phyloP scores from a whole-genome alignment of 2,888 invertebrate species.

The Euplexia lucipara region DNA sequence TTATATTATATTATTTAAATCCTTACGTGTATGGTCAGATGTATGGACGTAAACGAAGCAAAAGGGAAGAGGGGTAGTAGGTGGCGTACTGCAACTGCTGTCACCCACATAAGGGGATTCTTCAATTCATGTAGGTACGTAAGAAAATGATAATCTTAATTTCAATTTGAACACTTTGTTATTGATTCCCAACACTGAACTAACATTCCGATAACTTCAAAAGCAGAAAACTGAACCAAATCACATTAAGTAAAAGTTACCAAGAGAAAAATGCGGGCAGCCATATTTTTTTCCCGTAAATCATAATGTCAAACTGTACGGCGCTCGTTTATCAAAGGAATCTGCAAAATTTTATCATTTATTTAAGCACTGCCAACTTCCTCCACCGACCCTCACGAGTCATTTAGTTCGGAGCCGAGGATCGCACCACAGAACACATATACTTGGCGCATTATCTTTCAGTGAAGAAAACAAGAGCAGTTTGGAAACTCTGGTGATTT shows the following conservation, averaged over 20 bases:
- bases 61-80: too few relatives aligned
- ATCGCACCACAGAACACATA: neutral
- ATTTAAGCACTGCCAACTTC: conserved; percentile 38
- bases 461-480: neutral
- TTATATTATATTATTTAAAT: too few relatives aligned
- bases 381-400: conserved; percentile 44
- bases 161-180: neutral
- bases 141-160: too few relatives aligned
- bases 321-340: conserved; percentile 46
- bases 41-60: too few relatives aligned
- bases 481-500: neutral
- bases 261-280: conserved; percentile 18
- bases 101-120: too few relatives aligned
- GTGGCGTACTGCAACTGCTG: too few relatives aligned
- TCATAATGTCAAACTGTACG: conserved; percentile 40
- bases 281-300: conserved; percentile 48
- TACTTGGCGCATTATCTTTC: conserved; percentile 12
- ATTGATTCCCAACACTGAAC: neutral
- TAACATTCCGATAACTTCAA: neutral
- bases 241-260: conserved; percentile 14
- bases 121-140: too few relatives aligned
- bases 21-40: too few relatives aligned
- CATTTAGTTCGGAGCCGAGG: conserved; percentile 31
- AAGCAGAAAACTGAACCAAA: conserved; percentile 14
- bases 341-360: conserved; percentile 58